phyloP scores from a whole-genome alignment of 2,113 vertebrate genomes.

The Microtus ochrogaster region DNA sequence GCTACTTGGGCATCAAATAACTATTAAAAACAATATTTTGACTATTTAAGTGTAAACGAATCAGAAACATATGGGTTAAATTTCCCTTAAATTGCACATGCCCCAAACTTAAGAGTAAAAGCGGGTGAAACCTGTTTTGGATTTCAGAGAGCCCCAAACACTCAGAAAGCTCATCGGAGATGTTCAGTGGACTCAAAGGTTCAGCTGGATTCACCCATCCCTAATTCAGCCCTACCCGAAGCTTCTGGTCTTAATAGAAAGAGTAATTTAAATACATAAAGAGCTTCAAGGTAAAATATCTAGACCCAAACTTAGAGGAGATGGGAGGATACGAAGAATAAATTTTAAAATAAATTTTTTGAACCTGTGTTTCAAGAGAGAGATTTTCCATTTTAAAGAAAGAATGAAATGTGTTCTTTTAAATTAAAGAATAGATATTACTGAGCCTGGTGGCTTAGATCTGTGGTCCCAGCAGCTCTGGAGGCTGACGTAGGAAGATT shows the following conservation, averaged over 20 bases:
- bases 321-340: background rate
- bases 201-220: conserved; percentile 49
- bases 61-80: conserved; percentile 84
- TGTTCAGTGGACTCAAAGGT: conserved; percentile 52
- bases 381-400: conserved; percentile 39
- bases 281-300: conserved; percentile 57
- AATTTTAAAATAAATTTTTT: background rate
- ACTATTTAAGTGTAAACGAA: conserved; percentile 84
- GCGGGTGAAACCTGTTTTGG: conserved; percentile 78
- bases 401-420: background rate
- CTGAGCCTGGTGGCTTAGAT: background rate
- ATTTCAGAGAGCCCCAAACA: conserved; percentile 76
- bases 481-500: background rate
- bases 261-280: conserved; percentile 55
- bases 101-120: conserved; percentile 70
- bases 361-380: background rate
- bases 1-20: conserved; percentile 81
- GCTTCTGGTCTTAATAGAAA: conserved; percentile 55
- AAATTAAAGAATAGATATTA: conserved; percentile 23
- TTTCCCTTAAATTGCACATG: conserved; percentile 81
- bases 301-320: conserved; percentile 40
- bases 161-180: conserved; percentile 71
- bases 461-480: background rate
- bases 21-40: conserved; percentile 85
- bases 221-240: conserved; percentile 18